phyloP scores from a whole-genome alignment of 2,888 invertebrate species.

The Heliconius ethilla region DNA sequence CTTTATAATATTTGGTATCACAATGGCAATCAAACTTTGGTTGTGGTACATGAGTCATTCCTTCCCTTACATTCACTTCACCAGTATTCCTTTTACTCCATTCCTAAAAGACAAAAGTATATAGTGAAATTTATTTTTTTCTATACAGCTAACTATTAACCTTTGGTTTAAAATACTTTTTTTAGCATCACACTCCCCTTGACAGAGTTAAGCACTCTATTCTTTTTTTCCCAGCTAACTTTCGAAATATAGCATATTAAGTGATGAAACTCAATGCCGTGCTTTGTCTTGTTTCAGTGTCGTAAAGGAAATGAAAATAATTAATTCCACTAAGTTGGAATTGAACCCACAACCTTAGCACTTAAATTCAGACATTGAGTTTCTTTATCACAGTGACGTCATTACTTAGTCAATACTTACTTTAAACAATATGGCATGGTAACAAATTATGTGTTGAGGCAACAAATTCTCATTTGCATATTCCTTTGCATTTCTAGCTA shows the following conservation, averaged over 20 bases:
- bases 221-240: no score
- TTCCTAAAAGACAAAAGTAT: constrained; percentile 15
- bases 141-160: background rate
- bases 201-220: no score
- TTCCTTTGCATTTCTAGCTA: constrained; percentile 84
- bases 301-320: no score
- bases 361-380: no score
- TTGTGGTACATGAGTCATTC: constrained; percentile 71
- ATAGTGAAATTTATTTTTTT: background rate
- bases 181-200: no score
- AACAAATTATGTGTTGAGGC: constrained; percentile 93
- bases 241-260: background rate
- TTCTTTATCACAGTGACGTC: no score
- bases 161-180: background rate
- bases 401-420: constrained; percentile 52
- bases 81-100: constrained; percentile 86
- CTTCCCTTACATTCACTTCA: constrained; percentile 56
- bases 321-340: no score
- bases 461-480: constrained; percentile 90
- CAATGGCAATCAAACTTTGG: constrained; percentile 62
- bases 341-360: no score
- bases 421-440: constrained; percentile 85
- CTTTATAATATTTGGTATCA: constrained; percentile 42
- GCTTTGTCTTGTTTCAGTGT: background rate
- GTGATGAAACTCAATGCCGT: background rate